A percentile compares a stretch with the other conserved stretches of the same genome.
Evolutionary conservation across 2,888 invertebrate genomes (phyloP).

Genomic region (Mesodorylaimus sp.): DNA sequence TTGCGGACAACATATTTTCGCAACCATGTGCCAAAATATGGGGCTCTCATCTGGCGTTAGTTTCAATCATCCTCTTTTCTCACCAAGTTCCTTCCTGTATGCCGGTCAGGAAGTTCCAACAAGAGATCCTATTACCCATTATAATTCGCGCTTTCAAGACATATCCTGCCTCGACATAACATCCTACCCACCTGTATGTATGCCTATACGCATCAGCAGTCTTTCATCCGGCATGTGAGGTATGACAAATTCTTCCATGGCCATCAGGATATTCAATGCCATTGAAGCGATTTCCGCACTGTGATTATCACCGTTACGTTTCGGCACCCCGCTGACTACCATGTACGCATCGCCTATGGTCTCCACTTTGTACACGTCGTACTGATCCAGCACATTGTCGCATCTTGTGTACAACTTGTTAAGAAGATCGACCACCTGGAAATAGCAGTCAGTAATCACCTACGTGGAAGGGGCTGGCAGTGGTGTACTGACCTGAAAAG

Average conservation of each 20-base stretch:
- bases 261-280: background rate
- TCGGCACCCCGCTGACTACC: background rate
- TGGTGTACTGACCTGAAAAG: background rate
- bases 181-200: conserved; percentile 8
- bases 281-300: conserved; percentile 7
- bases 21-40: too few relatives aligned
- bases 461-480: background rate
- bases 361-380: conserved; percentile 3
- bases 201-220: conserved; percentile 8
- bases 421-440: background rate
- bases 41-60: too few relatives aligned
- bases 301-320: background rate
- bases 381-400: background rate
- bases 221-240: conserved; percentile 1
- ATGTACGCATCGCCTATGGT: conserved; percentile 6
- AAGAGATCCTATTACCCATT: too few relatives aligned
- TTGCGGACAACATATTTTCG: too few relatives aligned
- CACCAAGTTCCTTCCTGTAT: too few relatives aligned
- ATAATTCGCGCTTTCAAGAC: too few relatives aligned
- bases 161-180: too few relatives aligned
- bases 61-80: too few relatives aligned
- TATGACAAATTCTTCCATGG: background rate
- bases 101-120: too few relatives aligned
- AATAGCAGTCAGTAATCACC: background rate
- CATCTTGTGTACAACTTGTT: background rate